These are phyloP conservation scores for Spisula subtruncata DNA, from an alignment of 2,888 invertebrate species.

Conservation along the genomic window DNA sequence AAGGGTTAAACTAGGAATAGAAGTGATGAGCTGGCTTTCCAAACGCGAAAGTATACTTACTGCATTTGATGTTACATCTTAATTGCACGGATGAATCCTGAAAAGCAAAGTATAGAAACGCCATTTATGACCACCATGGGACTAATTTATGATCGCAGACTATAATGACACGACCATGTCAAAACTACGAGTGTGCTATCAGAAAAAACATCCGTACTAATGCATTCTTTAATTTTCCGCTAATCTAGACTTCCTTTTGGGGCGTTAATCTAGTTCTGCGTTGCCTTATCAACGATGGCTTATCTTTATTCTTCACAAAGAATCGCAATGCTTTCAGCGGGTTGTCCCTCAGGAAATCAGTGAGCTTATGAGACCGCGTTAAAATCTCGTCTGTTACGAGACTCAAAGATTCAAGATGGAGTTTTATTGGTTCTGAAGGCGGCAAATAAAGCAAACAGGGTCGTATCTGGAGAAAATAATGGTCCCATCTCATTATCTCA, in stretches of 20 bases:
- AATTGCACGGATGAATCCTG: constrained; percentile 22
- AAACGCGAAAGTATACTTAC: not conserved
- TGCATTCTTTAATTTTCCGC: constrained; percentile 76
- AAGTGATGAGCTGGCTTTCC: not conserved
- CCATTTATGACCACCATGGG: constrained; percentile 58
- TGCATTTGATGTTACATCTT: constrained; percentile 18
- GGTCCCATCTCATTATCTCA: constrained; percentile 63
- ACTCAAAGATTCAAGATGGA: constrained; percentile 67
- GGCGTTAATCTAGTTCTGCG: constrained; percentile 68
- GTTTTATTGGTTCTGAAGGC: constrained; percentile 71
- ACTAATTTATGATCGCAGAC: constrained; percentile 55
- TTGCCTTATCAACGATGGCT: constrained; percentile 66
- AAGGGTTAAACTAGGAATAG: not conserved
- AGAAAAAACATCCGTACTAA: constrained; percentile 70
- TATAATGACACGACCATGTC: constrained; percentile 68
- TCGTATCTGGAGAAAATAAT: constrained; percentile 49
- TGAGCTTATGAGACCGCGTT: constrained; percentile 64
- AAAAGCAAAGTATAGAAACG: constrained; percentile 41
- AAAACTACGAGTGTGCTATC: constrained; percentile 67
- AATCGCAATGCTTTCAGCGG: constrained; percentile 76
- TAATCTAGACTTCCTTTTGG: constrained; percentile 72
- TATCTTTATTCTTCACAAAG: constrained; percentile 73
- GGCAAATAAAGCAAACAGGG: constrained; percentile 63
- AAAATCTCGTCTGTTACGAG: constrained; percentile 69
- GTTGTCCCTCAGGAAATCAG: constrained; percentile 73